These are phyloP conservation scores for Pachyseris speciosa DNA, from an alignment of 64 coral and sea anemone species.

Conservation along the genomic window DNA sequence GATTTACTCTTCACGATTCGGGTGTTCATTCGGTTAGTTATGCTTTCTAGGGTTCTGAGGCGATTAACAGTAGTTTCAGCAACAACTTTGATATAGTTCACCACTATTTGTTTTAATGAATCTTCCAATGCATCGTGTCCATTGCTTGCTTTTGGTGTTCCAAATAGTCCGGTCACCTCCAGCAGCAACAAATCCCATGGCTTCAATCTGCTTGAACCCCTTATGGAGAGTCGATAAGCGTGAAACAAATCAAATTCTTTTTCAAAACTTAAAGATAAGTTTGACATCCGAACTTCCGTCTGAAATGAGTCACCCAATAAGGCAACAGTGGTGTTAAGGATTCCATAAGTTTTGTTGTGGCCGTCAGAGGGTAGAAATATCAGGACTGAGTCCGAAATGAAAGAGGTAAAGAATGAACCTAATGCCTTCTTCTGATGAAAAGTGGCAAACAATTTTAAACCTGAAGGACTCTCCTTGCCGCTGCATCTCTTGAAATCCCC, in stretches of 20 bases:
- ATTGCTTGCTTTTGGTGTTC: neutral
- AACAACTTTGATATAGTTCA: conserved; percentile 16
- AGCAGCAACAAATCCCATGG: conserved; percentile 36
- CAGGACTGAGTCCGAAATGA: neutral
- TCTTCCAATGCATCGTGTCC: neutral
- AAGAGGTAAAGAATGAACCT: neutral
- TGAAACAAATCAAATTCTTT: neutral
- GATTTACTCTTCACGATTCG: neutral
- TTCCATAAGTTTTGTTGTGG: neutral
- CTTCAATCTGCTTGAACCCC: neutral
- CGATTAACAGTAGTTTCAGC: neutral
- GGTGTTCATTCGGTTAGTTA: neutral
- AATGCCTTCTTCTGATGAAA: neutral
- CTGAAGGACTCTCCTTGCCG: neutral
- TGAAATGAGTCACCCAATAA: conserved; percentile 4
- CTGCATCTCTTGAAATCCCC: neutral
- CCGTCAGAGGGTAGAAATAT: neutral
- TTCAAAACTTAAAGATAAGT: conserved; percentile 17
- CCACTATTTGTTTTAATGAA: neutral
- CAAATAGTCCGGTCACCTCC: neutral
- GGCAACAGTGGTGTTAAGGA: neutral
- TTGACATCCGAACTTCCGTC: neutral
- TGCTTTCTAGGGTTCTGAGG: neutral
- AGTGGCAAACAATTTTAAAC: neutral
- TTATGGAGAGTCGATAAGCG: neutral